Conservation (phyloP, 2,113 vertebrate species). For the Bucco capensis region DNA sequence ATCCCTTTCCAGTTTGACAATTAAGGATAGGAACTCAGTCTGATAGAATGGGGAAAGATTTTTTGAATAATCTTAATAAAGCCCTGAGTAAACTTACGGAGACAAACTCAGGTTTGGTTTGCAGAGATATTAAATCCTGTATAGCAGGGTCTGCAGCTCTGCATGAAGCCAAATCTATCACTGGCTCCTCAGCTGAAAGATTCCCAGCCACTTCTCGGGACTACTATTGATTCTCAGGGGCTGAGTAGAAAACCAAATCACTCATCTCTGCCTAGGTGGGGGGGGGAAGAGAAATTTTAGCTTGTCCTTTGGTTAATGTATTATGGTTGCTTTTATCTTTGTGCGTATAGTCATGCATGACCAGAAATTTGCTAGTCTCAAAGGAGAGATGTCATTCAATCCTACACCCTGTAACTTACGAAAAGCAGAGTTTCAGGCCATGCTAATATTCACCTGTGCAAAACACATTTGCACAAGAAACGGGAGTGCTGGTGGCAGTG, state of each 20-base stretch:
- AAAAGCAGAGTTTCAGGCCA: not conserved
- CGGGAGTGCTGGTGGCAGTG: not conserved
- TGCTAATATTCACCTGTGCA: not conserved
- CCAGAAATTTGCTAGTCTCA: not conserved
- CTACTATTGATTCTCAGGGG: not conserved
- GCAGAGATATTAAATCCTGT: not conserved
- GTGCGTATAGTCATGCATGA: not conserved
- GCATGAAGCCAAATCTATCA: not conserved
- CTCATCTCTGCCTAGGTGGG: not conserved
- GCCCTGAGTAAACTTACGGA: not conserved
- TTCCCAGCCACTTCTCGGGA: accelerated
- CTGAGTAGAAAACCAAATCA: not conserved
- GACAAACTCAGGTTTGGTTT: not conserved
- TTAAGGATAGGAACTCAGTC: not conserved
- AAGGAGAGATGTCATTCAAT: not conserved
- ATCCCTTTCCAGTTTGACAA: not conserved
- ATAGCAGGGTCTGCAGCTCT: not conserved
- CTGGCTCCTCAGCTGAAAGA: not conserved
- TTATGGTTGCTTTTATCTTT: not conserved
- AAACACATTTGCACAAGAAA: not conserved
- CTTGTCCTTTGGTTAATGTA: not conserved
- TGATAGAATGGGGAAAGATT: not conserved
- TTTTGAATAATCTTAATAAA: not conserved
- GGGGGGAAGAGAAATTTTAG: not conserved
- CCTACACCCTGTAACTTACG: not conserved